Percentiles rank a stretch among this genome's conserved stretches.
Conservation (phyloP, 2,797 vertebrate species). For the Acanthornis magna region DNA sequence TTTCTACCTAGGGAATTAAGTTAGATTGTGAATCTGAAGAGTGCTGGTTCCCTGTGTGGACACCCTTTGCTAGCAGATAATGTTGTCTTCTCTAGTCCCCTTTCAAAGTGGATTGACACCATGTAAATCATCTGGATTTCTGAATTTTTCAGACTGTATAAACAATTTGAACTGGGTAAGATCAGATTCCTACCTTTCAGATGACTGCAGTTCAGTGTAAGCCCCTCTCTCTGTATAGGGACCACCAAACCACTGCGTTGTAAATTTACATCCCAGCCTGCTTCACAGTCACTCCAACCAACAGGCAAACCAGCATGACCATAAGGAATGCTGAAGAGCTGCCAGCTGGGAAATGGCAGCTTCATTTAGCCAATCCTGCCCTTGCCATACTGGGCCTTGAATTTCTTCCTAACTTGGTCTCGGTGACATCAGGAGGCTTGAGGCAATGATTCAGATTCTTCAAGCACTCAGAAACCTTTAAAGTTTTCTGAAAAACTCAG, state of each 20-base stretch:
- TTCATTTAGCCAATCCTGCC: not conserved
- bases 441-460: not conserved
- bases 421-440: not conserved
- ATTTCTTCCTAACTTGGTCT: not conserved
- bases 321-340: not conserved
- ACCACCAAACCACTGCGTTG: not conserved
- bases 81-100: not conserved
- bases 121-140: not conserved
- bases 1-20: not conserved
- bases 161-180: not conserved
- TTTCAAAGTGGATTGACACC: not conserved
- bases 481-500: constrained; percentile 1
- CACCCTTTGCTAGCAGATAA: not conserved
- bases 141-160: not conserved
- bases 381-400: not conserved
- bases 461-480: not conserved
- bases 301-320: not conserved
- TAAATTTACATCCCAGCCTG: not conserved
- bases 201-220: not conserved
- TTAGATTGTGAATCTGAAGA: not conserved
- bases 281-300: not conserved
- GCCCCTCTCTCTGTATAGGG: not conserved
- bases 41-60: not conserved
- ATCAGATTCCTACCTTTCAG: not conserved
- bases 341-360: not conserved